Conservation (phyloP, 2,888 invertebrate species). For the Leptinotarsa haldemani region DNA sequence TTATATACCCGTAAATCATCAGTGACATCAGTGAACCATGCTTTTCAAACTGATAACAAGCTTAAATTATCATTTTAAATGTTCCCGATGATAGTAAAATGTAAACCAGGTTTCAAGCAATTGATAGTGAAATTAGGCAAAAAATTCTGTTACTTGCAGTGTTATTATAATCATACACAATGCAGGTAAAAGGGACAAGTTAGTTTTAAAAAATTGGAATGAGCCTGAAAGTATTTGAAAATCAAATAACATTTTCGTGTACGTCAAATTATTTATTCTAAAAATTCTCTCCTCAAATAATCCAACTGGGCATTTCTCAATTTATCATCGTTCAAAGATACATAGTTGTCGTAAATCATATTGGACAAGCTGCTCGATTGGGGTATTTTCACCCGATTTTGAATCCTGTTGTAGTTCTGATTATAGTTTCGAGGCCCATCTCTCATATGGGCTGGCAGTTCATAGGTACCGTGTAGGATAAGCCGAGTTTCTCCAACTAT, state of each 20-base stretch:
- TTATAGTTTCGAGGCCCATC: constrained; percentile 70
- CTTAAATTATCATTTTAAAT: too few relatives aligned
- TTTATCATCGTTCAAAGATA: background rate
- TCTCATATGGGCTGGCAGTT: constrained; percentile 73
- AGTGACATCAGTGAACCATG: too few relatives aligned
- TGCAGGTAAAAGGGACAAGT: too few relatives aligned
- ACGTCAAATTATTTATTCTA: background rate
- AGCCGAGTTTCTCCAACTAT: constrained; percentile 71
- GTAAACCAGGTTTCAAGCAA: too few relatives aligned
- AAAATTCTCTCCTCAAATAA: background rate
- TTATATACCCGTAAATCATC: too few relatives aligned
- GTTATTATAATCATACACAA: too few relatives aligned
- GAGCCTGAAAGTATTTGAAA: too few relatives aligned
- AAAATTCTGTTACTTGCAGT: too few relatives aligned
- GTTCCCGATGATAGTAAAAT: too few relatives aligned
- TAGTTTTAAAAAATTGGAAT: too few relatives aligned
- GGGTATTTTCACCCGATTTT: constrained; percentile 50
- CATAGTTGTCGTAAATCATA: background rate
- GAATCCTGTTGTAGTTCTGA: constrained; percentile 66
- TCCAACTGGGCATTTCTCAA: background rate
- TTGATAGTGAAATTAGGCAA: too few relatives aligned
- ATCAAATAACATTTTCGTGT: background rate
- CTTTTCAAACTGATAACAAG: too few relatives aligned
- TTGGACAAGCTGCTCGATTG: background rate
- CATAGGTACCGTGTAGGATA: constrained; percentile 78